phyloP scores from a whole-genome alignment of 2,797 vertebrate species.

The Thamnophis elegans region DNA sequence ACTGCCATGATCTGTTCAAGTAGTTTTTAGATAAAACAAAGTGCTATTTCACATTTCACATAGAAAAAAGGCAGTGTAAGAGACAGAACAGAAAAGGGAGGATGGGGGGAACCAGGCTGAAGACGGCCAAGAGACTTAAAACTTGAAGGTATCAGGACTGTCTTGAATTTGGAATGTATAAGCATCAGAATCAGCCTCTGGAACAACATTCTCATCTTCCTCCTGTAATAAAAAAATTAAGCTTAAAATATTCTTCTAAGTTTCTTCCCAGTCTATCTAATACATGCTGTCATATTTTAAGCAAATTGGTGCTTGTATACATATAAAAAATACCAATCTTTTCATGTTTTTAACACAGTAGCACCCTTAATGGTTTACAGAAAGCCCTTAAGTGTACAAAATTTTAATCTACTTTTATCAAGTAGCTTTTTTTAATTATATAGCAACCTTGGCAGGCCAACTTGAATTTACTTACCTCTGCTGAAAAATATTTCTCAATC shows the following conservation, averaged over 20 bases:
- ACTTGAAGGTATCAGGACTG: conserved; percentile 81
- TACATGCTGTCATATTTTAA: background rate
- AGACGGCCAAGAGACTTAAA: conserved; percentile 69
- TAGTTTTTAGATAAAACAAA: conserved; percentile 71
- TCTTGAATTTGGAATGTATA: conserved; percentile 88
- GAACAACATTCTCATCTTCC: conserved; percentile 84
- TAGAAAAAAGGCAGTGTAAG: conserved; percentile 65
- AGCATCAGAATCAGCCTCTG: conserved; percentile 81
- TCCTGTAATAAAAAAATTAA: conserved; percentile 72
- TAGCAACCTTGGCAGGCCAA: background rate
- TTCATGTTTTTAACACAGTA: background rate
- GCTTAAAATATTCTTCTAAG: background rate
- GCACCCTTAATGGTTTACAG: background rate
- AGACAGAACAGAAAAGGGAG: conserved; percentile 56
- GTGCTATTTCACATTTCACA: conserved; percentile 73
- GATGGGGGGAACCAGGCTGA: conserved; percentile 13
- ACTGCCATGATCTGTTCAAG: conserved; percentile 73
- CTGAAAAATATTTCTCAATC: conserved; percentile 96
- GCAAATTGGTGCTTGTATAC: background rate
- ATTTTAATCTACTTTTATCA: background rate
- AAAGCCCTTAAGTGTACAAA: background rate
- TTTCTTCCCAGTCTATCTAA: background rate
- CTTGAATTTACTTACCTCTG: conserved; percentile 76
- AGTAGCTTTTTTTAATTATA: background rate
- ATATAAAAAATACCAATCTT: background rate